Evolutionary conservation across 1,140 invertebrate genomes (phyloP).

Genomic region (Neelides sp.): DNA sequence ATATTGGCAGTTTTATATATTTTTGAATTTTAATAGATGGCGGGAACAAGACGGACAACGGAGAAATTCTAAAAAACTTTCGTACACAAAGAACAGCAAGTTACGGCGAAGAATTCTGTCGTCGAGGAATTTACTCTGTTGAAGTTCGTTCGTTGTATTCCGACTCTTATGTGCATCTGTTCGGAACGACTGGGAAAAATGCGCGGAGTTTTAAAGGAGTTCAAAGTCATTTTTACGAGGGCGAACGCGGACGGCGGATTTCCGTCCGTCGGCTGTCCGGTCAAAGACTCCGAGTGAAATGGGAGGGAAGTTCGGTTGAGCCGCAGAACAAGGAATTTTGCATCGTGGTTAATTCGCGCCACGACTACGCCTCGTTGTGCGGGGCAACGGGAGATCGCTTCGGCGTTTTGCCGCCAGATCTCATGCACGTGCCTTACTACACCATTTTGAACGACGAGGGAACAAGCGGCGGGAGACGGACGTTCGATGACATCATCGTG

Average conservation of each 20-base stretch:
- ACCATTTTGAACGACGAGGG: neutral
- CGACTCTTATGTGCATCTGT: constrained; percentile 35
- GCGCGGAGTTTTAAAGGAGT: no score
- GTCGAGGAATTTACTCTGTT: constrained; percentile 30
- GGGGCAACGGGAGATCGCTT: constrained; percentile 38
- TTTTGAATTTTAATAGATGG: no score
- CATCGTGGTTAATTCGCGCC: constrained; percentile 43
- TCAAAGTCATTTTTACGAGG: no score
- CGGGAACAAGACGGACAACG: no score
- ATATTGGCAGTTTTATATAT: no score
- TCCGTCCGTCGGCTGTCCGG: constrained; percentile 30
- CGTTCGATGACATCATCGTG: constrained; percentile 33
- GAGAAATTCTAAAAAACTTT: constrained; percentile 20
- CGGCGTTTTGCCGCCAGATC: constrained; percentile 30
- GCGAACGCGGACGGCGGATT: constrained; percentile 8
- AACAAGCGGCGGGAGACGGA: neutral
- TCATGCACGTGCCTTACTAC: constrained; percentile 24
- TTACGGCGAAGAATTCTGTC: constrained; percentile 15
- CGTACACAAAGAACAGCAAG: constrained; percentile 22
- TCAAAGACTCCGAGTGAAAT: constrained; percentile 34
- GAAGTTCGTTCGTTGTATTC: constrained; percentile 31
- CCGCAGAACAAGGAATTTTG: constrained; percentile 46
- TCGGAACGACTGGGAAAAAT: constrained; percentile 32
- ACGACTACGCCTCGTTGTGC: constrained; percentile 44
- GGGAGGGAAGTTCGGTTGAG: constrained; percentile 42